phyloP scores from a whole-genome alignment of 2,888 invertebrate genomes.

The Stegana nigrithorax region DNA sequence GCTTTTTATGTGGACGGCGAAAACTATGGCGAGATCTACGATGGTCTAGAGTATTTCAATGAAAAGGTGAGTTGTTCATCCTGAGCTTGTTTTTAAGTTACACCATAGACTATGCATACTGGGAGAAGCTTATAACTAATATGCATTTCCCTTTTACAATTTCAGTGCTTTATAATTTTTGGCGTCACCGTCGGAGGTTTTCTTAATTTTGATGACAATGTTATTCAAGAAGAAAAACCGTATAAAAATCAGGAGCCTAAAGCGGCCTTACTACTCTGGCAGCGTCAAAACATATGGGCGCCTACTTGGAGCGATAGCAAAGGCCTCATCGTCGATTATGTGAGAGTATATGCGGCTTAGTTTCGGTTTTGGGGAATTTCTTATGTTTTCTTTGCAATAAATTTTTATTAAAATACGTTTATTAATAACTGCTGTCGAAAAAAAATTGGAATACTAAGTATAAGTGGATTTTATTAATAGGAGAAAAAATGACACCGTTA shows the following conservation, averaged over 20 bases:
- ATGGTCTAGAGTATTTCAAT: conserved; percentile 50
- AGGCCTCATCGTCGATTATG: conserved; percentile 61
- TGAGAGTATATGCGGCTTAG: conserved; percentile 61
- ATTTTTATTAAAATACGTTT: too few relatives aligned
- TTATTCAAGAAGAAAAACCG: conserved; percentile 72
- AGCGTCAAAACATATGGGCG: conserved; percentile 74
- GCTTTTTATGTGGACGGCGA: conserved; percentile 71
- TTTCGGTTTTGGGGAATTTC: too few relatives aligned
- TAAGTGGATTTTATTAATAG: too few relatives aligned
- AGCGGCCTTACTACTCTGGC: conserved; percentile 79
- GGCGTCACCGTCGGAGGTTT: conserved; percentile 85
- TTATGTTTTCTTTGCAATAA: too few relatives aligned
- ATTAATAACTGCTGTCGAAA: too few relatives aligned
- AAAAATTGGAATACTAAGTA: too few relatives aligned
- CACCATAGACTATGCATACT: conserved; percentile 41
- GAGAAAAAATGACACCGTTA: too few relatives aligned
- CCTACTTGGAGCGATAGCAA: conserved; percentile 75
- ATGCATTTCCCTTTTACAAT: neutral
- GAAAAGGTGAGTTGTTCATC: conserved; percentile 69
- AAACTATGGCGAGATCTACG: conserved; percentile 70
- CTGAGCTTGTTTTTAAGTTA: conserved; percentile 36
- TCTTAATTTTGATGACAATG: conserved; percentile 75
- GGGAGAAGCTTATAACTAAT: conserved; percentile 49
- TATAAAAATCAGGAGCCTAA: conserved; percentile 79
- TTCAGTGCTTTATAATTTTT: conserved; percentile 81